Conservation (phyloP, 2,888 invertebrate species). For the Petrolisthes cinctipes region DNA sequence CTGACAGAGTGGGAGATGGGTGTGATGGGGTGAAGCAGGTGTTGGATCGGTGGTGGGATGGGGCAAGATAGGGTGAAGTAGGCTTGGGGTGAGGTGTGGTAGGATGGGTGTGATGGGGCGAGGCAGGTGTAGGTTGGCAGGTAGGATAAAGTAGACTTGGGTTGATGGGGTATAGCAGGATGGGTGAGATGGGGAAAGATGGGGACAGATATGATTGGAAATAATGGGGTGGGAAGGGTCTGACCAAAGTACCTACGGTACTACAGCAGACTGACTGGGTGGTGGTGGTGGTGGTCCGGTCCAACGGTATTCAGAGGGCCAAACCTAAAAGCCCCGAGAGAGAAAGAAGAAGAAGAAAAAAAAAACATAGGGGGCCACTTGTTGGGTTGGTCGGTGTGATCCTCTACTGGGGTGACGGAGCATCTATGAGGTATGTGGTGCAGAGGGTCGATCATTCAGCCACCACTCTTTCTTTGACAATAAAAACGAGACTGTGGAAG, state of each 20-base stretch:
- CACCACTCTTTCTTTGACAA: conserved; percentile 24
- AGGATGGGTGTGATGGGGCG: conserved; percentile 9
- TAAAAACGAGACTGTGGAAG: conserved; percentile 49
- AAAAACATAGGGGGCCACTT: conserved; percentile 35
- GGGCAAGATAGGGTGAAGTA: too few species aligned
- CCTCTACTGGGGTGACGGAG: conserved; percentile 42
- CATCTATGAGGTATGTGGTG: conserved; percentile 48
- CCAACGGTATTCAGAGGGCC: conserved; percentile 51
- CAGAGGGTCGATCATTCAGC: conserved; percentile 41
- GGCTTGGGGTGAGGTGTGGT: neutral
- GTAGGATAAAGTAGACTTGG: too few species aligned
- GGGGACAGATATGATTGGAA: too few species aligned
- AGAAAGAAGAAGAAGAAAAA: neutral
- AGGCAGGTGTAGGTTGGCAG: neutral
- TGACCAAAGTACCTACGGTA: too few species aligned
- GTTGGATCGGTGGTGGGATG: too few species aligned
- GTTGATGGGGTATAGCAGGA: too few species aligned
- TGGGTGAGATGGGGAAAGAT: too few species aligned
- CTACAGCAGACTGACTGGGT: neutral
- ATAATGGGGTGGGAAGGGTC: too few species aligned
- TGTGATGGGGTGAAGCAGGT: too few species aligned
- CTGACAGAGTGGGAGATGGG: too few species aligned
- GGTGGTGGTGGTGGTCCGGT: conserved; percentile 42
- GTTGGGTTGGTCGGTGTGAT: conserved; percentile 39
- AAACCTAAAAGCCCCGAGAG: conserved; percentile 38